Conservation (phyloP, 2,113 vertebrate species). For the Nicator chloris region DNA sequence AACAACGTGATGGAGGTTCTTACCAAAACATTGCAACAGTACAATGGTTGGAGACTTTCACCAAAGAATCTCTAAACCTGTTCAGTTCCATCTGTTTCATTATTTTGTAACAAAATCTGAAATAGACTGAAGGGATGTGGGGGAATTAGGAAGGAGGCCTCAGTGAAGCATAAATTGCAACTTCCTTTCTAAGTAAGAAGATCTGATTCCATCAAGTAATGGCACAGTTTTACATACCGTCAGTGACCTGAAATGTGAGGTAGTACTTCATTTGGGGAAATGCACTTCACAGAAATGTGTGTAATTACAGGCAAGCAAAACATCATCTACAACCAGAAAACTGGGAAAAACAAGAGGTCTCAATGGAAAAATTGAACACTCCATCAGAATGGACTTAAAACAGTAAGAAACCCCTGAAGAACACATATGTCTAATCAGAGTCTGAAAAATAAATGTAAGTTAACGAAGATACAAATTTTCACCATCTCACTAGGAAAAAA, state of each 20-base stretch:
- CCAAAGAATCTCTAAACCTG: background rate
- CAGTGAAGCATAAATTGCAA: background rate
- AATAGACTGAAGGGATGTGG: background rate
- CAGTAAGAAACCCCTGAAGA: background rate
- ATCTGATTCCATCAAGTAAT: background rate
- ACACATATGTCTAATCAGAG: rapidly evolving
- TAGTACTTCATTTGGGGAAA: background rate
- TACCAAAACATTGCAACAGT: background rate
- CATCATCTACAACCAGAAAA: background rate
- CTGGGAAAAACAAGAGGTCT: background rate
- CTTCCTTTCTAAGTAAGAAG: background rate
- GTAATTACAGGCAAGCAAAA: background rate
- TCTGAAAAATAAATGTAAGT: background rate
- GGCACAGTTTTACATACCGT: background rate
- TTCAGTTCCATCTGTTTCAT: background rate
- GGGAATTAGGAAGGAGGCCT: background rate
- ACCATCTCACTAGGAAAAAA: background rate
- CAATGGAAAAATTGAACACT: background rate
- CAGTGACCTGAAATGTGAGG: background rate
- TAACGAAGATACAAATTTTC: background rate
- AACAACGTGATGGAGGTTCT: background rate
- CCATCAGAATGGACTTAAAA: background rate
- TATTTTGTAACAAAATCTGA: background rate
- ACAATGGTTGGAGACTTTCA: background rate
- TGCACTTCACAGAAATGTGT: background rate